Conservation (phyloP, 2,113 vertebrate species). For the Peromyscus californicus region DNA sequence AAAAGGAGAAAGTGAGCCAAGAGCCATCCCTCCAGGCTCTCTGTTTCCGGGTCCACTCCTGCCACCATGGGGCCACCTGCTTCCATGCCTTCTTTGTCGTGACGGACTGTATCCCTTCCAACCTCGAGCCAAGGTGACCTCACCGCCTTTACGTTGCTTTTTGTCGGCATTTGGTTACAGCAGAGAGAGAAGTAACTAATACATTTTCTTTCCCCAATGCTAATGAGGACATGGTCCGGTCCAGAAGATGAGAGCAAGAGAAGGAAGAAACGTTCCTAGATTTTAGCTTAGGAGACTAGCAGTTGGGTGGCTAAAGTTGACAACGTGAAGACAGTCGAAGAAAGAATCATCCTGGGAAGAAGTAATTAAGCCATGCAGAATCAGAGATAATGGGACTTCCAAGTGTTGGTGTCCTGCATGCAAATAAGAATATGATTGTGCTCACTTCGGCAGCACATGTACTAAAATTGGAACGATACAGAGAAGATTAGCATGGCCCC, state of each 20-base stretch:
- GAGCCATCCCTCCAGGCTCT: neutral
- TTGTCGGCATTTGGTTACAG: neutral
- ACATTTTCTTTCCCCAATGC: neutral
- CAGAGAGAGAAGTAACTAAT: neutral
- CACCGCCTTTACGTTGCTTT: neutral
- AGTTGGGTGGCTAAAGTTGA: neutral
- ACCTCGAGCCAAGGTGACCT: neutral
- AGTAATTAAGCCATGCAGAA: neutral
- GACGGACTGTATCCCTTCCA: neutral
- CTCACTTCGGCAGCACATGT: neutral
- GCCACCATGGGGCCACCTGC: neutral
- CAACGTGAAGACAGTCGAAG: neutral
- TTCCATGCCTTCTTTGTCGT: neutral
- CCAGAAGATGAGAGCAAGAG: neutral
- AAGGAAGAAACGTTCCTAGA: neutral
- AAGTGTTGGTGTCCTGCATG: neutral
- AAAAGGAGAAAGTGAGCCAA: too few relatives aligned
- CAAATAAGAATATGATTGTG: neutral
- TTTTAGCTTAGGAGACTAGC: neutral
- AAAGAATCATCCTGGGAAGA: neutral
- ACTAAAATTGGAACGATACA: neutral
- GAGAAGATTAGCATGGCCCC: neutral
- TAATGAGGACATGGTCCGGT: neutral
- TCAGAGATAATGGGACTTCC: neutral
- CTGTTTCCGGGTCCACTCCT: neutral